Conservation (phyloP, 2,888 invertebrate species). For the Trissolcus brochymenae region DNA sequence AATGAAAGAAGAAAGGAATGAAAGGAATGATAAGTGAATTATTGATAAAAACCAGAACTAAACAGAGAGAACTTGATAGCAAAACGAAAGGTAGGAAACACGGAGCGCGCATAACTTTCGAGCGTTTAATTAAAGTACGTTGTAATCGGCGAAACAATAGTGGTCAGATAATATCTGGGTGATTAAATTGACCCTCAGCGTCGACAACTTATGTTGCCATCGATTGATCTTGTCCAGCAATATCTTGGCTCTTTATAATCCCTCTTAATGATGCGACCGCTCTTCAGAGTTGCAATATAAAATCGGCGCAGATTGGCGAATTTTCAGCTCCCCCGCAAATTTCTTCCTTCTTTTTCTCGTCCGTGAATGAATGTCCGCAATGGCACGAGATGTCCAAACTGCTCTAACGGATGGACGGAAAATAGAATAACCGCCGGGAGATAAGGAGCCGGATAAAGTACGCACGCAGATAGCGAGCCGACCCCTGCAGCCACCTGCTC, state of each 20-base stretch:
- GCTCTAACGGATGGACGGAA: conserved; percentile 24
- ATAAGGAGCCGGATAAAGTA: conserved; percentile 45
- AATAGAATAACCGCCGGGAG: conserved; percentile 39
- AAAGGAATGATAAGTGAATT: no score
- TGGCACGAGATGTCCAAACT: not conserved
- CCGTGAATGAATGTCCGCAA: conserved; percentile 21
- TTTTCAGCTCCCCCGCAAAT: conserved; percentile 20
- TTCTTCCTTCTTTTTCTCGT: not conserved
- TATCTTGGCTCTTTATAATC: conserved; percentile 47
- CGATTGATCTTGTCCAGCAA: conserved; percentile 50
- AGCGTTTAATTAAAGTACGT: conserved; percentile 49
- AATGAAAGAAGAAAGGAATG: no score
- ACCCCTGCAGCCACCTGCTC: conserved; percentile 65
- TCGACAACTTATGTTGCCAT: conserved; percentile 40
- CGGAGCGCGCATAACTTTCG: conserved; percentile 25
- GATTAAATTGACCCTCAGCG: conserved; percentile 43
- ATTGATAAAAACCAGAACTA: no score
- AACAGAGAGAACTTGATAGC: conserved; percentile 7
- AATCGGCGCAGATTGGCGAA: conserved; percentile 24
- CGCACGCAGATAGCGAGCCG: conserved; percentile 33
- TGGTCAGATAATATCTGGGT: conserved; percentile 37
- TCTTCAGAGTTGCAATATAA: conserved; percentile 42
- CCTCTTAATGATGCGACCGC: conserved; percentile 39
- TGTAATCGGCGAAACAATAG: conserved; percentile 43
- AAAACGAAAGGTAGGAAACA: not conserved